phyloP scores from a whole-genome alignment of 2,888 invertebrate genomes.

The Orthonychiurus folsomi region DNA sequence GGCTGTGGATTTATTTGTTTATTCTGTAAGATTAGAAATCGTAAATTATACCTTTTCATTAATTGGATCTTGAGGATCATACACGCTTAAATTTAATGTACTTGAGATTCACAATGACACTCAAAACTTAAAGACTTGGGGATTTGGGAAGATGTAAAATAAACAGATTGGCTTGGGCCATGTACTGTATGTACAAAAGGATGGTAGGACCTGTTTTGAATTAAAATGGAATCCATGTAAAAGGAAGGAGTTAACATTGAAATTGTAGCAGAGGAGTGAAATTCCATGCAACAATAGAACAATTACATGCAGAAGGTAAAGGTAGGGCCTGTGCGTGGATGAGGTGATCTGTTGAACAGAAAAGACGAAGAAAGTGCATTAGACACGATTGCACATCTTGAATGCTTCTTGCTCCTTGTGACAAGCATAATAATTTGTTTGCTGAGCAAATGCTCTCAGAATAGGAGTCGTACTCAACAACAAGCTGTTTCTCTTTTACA shows the following conservation, averaged over 20 bases:
- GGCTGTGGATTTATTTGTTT: neutral
- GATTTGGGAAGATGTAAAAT: no score
- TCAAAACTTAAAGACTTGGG: no score
- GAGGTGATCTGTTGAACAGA: neutral
- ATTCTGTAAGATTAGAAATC: neutral
- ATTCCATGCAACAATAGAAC: neutral
- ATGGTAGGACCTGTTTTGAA: no score
- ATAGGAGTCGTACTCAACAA: no score
- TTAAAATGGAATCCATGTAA: no score
- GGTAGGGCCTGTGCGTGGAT: neutral
- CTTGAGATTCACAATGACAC: no score
- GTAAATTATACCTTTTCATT: neutral
- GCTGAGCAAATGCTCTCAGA: neutral
- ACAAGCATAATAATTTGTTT: neutral
- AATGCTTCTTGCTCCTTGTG: neutral
- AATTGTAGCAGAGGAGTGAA: no score
- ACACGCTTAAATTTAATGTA: no score
- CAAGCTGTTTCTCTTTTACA: neutral
- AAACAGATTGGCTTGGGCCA: no score
- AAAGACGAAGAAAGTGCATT: conserved; percentile 1
- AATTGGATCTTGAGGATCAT: no score
- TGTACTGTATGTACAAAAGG: no score
- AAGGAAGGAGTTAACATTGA: no score
- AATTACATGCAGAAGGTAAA: neutral
- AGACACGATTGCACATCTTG: neutral